Evolutionary conservation across 2,888 invertebrate genomes (phyloP), one percentile per base, ranked within the genome.

Genomic region (Melanostoma scalare): DNA sequence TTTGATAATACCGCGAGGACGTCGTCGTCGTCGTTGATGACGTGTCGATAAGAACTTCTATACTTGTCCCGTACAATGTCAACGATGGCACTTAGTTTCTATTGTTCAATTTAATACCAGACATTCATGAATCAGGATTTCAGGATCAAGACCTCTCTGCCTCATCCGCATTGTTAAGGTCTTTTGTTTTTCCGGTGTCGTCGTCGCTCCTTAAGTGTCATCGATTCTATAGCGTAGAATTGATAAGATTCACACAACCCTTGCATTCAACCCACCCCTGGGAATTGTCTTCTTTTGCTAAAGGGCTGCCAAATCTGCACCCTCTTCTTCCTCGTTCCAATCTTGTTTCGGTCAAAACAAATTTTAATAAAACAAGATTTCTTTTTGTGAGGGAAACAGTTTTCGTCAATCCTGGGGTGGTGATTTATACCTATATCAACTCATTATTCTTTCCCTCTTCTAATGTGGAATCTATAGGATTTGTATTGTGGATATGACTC

Each of bases 281-380:
- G 10, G 1, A 8, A 33, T 42, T 8, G 2, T 42, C 40, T 53
- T 53, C 5, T 9, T 3, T 20, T 5, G 8, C 9, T 42, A 20
- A 50, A 33, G 20, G 48, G 30, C 8, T 50, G 44, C 35, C 42
- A 42, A 33, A 20, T 52, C 9, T 48, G 31, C 31, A 38, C 53
- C 53, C 38, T 38, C 35, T 36, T 40, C 61, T 63, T 52, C 38
- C 31, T 9, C 2, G 9, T 20, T 31, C 52, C 56, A 72, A 53
- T 84, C 84, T 84, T 71, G 84, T 65, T 78, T 73, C 78, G 74
- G 78, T 84, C 84, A 84, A 84, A 84, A 84, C 84, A 84, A 78
- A 79, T 84, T 84, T 78, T 74, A 84, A 74, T 71, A 78, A 50
- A 35, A 65, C 46, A 55, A 55, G 42, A 55, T 33, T 55, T 69